Percentiles rank a stretch among this genome's conserved stretches.
These are phyloP conservation scores for Phocoena phocoena DNA, from an alignment of 2,113 vertebrate species.

Conservation along the genomic window DNA sequence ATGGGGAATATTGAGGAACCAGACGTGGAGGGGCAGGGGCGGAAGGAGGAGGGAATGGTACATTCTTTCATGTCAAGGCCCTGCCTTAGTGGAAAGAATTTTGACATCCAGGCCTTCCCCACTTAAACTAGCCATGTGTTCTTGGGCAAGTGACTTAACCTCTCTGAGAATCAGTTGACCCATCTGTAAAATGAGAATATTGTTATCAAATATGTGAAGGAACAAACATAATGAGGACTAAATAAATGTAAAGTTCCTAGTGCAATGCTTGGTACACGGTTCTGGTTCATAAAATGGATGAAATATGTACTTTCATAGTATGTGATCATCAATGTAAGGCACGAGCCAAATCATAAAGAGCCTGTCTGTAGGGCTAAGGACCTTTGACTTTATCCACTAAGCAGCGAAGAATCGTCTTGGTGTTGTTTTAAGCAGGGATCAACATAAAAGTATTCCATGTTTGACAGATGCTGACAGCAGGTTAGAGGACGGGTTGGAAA, in stretches of 20 bases:
- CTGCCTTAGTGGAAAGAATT: background rate
- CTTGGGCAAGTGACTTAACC: background rate
- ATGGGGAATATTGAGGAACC: background rate
- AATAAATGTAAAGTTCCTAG: background rate
- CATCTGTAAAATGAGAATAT: background rate
- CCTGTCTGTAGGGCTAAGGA: background rate
- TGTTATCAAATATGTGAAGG: background rate
- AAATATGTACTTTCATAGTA: background rate
- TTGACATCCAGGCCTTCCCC: background rate
- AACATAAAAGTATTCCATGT: background rate
- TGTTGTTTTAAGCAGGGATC: background rate
- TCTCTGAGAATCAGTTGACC: background rate
- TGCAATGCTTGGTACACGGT: background rate
- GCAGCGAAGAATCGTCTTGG: background rate
- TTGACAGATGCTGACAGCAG: background rate
- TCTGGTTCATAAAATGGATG: background rate
- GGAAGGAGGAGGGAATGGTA: background rate
- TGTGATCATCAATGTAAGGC: background rate
- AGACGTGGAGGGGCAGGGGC: accelerated
- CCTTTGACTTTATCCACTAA: background rate
- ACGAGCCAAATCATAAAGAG: background rate
- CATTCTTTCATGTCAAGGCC: background rate
- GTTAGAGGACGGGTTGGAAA: background rate
- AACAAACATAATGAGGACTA: background rate
- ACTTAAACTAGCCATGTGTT: background rate